phyloP scores from a whole-genome alignment of 2,797 vertebrate genomes.

The Melanotaenia pygmaea region DNA sequence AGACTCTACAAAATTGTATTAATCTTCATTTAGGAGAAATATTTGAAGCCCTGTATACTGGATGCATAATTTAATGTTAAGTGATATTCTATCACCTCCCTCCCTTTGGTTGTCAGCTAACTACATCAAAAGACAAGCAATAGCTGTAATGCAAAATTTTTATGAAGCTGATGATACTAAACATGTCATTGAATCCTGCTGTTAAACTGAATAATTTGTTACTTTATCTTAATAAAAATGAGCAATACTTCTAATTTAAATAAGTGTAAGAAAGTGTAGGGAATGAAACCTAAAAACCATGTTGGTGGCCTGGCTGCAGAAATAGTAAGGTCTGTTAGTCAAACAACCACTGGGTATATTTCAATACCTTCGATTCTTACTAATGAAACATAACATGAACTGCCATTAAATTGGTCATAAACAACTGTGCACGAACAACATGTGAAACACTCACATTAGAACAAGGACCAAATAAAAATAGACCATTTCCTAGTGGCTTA shows the following conservation, averaged over 20 bases:
- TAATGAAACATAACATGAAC: not conserved
- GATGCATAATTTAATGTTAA: not conserved
- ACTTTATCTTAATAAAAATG: not conserved
- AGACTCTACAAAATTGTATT: not conserved
- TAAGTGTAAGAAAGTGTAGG: too few relatives aligned
- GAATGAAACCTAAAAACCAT: not conserved
- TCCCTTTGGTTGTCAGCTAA: not conserved
- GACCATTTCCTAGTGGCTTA: not conserved
- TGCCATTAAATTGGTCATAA: too few relatives aligned
- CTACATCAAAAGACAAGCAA: not conserved
- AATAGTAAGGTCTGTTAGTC: not conserved
- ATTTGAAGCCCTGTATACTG: not conserved
- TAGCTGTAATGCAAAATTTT: not conserved
- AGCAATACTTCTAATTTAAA: not conserved
- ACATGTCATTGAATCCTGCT: conserved; percentile 5
- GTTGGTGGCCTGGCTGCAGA: not conserved
- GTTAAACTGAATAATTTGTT: conserved; percentile 7
- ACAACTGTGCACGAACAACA: conserved; percentile 2
- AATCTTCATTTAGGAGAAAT: not conserved
- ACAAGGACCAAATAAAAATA: not conserved
- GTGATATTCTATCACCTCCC: not conserved
- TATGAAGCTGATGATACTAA: conserved; percentile 1
- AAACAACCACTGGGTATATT: not conserved
- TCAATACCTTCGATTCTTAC: not conserved
- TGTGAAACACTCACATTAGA: conserved; percentile 18